These are phyloP conservation scores for Caracal caracal DNA, from an alignment of 2,113 vertebrate genomes.

Conservation along the genomic window DNA sequence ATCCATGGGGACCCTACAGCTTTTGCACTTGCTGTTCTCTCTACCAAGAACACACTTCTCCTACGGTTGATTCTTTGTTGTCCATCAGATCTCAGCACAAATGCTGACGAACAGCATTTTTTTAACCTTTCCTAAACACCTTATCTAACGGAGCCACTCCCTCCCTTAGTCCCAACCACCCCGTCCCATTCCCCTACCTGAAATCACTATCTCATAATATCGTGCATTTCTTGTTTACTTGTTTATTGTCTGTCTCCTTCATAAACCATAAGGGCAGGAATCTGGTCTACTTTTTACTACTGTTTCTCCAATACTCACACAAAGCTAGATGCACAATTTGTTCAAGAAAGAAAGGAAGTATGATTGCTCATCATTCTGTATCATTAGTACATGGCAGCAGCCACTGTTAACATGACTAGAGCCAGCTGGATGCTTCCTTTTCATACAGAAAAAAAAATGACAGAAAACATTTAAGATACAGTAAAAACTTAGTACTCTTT, in stretches of 20 bases:
- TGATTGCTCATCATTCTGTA: background rate
- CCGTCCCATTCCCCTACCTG: background rate
- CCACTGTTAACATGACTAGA: background rate
- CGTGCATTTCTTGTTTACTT: background rate
- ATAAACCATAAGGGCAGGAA: background rate
- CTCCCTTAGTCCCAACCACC: background rate
- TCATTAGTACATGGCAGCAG: slow-evolving; percentile 1
- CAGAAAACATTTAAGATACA: slow-evolving; percentile 20
- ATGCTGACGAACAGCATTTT: background rate
- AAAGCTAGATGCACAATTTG: background rate
- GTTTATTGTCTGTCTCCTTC: background rate
- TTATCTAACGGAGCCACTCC: background rate
- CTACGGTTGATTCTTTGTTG: background rate
- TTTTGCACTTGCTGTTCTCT: background rate
- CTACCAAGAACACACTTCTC: background rate
- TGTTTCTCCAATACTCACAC: background rate
- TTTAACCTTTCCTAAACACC: slow-evolving; percentile 23
- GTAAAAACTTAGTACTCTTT: background rate
- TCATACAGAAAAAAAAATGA: slow-evolving; percentile 37
- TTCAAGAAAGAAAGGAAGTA: slow-evolving; percentile 33
- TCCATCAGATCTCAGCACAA: background rate
- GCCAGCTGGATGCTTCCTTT: background rate
- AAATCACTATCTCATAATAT: background rate
- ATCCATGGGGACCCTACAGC: background rate
- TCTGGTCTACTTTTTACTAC: background rate